Evolutionary conservation across 2,888 invertebrate species (phyloP), one percentile per base, ranked within the genome.

Genomic region (Mythimna ferrago): DNA sequence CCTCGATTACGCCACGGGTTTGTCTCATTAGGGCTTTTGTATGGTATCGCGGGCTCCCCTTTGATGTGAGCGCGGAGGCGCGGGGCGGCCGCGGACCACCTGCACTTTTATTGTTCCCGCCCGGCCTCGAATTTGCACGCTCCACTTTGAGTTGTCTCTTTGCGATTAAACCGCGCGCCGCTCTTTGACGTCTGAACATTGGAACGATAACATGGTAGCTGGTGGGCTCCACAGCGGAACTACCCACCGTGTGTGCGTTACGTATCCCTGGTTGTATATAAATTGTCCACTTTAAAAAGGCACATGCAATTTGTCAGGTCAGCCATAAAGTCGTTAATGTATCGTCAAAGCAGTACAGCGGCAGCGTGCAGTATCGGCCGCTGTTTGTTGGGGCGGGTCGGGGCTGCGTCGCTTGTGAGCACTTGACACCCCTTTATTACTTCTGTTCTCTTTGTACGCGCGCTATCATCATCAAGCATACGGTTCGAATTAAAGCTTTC

Each of bases 1-100:
- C 95, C 95, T 96, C 96, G 95, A 95, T 95, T 96, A 96, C 95
- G 94, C 95, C 93, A 94, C 95, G 96, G 95, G 95, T 96, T 96
- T 95, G 96, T 96, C 96, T 96, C 96, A 96, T 96, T 96, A 96
- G 94, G 95, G 95, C 96, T 95, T 95, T 95, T 95, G 95, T 96
- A 94, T 94, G 94, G 95, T 93, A 95, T 95, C 94, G 94, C 94
- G 93, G 90, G 93, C 89, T 93, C 91, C 92, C 93, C 95, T 95
- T 95, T 95, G 95, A 95, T 93, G 95, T 92, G 92, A 90, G 90
- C 90, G 91, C 88, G 89, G 91, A 89, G 91, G 90, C 90, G 90
- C 89, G 87, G 89, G 88, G 88, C 84, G 90, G 84, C 89, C 90
- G 90, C 89, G 92, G 93, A 95, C 95, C 95, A 95, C 95, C 95